phyloP scores from a whole-genome alignment of 2,113 vertebrate genomes.

The Amia ocellicauda region DNA sequence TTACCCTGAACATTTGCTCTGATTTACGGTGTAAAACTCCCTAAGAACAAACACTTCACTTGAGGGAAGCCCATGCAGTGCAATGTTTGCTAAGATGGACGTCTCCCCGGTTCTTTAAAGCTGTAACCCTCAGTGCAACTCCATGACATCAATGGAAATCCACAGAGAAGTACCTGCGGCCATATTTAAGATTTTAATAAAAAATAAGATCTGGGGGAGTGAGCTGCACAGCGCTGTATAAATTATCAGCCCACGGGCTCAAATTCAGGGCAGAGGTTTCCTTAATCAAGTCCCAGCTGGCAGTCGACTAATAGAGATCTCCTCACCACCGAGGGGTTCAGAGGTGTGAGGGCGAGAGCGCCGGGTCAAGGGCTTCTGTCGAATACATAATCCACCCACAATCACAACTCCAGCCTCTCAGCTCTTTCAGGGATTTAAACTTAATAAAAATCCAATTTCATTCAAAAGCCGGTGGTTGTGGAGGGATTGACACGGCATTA shows the following conservation, averaged over 20 bases:
- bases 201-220: slow-evolving; percentile 13
- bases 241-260: slow-evolving; percentile 22
- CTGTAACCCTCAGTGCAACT: slow-evolving; percentile 2
- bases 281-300: not conserved
- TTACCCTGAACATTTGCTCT: no score
- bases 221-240: slow-evolving; percentile 10
- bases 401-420: slow-evolving; percentile 10
- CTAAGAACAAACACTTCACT: no score
- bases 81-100: slow-evolving; percentile 6
- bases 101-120: not conserved
- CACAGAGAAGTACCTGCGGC: slow-evolving; percentile 6
- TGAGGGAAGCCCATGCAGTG: slow-evolving; percentile 12
- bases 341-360: slow-evolving; percentile 17
- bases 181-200: not conserved
- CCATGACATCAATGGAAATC: not conserved
- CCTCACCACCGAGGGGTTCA: slow-evolving; percentile 18
- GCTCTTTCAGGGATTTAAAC: slow-evolving; percentile 22
- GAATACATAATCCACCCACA: slow-evolving; percentile 16
- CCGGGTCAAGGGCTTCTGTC: slow-evolving; percentile 17
- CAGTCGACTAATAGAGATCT: slow-evolving; percentile 16
- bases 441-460: slow-evolving; percentile 33
- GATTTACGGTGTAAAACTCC: no score
- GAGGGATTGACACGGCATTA: slow-evolving; percentile 18
- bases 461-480: slow-evolving; percentile 16
- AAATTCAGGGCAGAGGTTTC: not conserved